Evolutionary conservation across 2,113 vertebrate species (phyloP).

Genomic region (Prunella himalayana): DNA sequence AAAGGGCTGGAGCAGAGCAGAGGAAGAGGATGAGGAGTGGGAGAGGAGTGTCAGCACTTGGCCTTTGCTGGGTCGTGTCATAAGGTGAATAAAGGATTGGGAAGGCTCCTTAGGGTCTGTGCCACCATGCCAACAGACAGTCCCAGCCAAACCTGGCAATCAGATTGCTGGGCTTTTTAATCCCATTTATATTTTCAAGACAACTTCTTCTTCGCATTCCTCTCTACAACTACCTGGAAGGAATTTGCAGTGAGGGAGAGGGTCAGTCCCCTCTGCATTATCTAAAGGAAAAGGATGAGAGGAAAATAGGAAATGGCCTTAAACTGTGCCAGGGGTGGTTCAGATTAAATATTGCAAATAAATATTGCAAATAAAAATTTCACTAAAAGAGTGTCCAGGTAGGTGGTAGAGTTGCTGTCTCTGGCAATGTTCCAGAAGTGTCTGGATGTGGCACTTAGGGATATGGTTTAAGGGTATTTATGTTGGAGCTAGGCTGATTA

Average conservation of each 20-base stretch:
- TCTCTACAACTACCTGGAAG: not conserved
- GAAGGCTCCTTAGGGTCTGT: not conserved
- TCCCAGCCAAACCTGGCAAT: not conserved
- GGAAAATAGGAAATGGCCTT: fast-evolving
- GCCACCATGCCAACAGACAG: not conserved
- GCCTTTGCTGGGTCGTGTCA: not conserved
- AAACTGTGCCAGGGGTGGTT: not conserved
- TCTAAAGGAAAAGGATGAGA: not conserved
- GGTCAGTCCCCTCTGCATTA: not conserved
- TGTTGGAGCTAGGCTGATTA: not conserved
- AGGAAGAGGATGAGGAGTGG: not conserved
- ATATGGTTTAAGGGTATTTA: not conserved
- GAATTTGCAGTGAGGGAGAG: not conserved
- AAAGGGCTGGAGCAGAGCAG: not conserved
- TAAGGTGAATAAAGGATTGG: not conserved
- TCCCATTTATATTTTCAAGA: not conserved
- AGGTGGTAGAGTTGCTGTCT: no score
- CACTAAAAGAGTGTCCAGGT: not conserved
- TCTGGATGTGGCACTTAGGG: not conserved
- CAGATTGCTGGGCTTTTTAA: not conserved
- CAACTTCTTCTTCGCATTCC: not conserved
- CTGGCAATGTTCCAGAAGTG: not conserved
- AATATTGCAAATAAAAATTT: not conserved
- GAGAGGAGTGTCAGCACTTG: not conserved
- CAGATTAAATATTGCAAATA: not conserved